These are phyloP conservation scores for Hoplostethus atlanticus DNA, from an alignment of 2,797 vertebrate species.

Conservation along the genomic window DNA sequence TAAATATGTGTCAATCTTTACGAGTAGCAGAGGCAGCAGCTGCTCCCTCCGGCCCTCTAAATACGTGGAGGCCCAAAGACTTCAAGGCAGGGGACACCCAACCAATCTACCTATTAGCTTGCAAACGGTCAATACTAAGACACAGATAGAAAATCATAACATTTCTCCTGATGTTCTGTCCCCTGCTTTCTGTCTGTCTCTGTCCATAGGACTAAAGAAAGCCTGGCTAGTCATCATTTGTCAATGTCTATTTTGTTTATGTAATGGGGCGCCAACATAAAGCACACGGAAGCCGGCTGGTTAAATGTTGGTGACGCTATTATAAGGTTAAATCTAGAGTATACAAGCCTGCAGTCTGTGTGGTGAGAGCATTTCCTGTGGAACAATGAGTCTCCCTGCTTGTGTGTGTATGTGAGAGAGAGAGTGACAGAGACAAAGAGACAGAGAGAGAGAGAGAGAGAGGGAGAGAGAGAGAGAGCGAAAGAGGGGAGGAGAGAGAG, in stretches of 20 bases:
- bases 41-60: conserved; percentile 46
- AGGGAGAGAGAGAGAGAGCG: not conserved
- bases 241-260: conserved; percentile 69
- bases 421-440: conserved; percentile 49
- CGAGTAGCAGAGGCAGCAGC: conserved; percentile 56
- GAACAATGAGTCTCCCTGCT: conserved; percentile 76
- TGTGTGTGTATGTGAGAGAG: conserved; percentile 57
- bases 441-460: conserved; percentile 19
- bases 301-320: conserved; percentile 69
- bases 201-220: conserved; percentile 21
- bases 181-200: conserved; percentile 9
- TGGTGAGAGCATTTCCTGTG: conserved; percentile 77
- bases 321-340: conserved; percentile 79
- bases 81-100: conserved; percentile 36
- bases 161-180: not conserved
- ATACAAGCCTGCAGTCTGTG: conserved; percentile 71
- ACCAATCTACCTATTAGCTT: conserved; percentile 37
- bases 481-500: conserved; percentile 11
- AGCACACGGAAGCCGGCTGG: conserved; percentile 69
- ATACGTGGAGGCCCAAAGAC: conserved; percentile 34
- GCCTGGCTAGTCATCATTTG: conserved; percentile 37
- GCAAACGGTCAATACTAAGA: conserved; percentile 45
- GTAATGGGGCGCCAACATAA: conserved; percentile 59
- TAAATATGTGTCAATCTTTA: conserved; percentile 63
- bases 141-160: conserved; percentile 26